These are phyloP conservation scores for Babyrousa celebensis DNA, from an alignment of 2,797 vertebrate genomes.

Conservation along the genomic window DNA sequence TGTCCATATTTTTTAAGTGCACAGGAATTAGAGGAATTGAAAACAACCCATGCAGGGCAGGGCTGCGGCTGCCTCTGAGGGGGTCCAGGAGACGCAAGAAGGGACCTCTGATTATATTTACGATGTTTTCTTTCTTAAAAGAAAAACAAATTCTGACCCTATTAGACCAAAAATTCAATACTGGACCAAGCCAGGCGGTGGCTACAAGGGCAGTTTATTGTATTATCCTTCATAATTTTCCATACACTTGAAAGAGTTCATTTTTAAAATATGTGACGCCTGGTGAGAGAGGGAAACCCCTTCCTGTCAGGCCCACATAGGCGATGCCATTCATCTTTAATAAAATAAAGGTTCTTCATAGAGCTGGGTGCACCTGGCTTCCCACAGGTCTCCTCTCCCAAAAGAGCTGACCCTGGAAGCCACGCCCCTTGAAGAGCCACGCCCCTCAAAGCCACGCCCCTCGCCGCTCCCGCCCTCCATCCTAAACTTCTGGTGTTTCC, in stretches of 20 bases:
- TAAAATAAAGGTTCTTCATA: neutral
- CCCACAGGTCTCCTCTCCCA: neutral
- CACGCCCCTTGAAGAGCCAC: neutral
- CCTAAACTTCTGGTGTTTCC: neutral
- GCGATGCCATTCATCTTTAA: neutral
- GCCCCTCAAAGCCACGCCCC: neutral
- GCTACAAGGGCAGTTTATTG: neutral
- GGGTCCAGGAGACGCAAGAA: fast-evolving
- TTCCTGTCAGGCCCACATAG: fast-evolving
- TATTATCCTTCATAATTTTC: neutral
- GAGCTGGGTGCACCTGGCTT: fast-evolving
- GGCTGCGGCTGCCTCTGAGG: neutral
- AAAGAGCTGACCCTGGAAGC: neutral
- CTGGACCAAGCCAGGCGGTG: neutral
- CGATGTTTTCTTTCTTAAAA: conserved; percentile 10
- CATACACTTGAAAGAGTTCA: neutral
- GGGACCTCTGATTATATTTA: neutral
- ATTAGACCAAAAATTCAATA: neutral
- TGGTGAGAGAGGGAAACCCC: too few species aligned
- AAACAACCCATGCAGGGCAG: neutral
- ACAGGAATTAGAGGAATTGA: neutral
- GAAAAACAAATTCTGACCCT: neutral
- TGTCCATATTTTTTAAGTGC: neutral
- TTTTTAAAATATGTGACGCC: neutral
- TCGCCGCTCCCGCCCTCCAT: too few species aligned